Evolutionary conservation across 2,888 invertebrate species (phyloP).

Genomic region (Pheosia gnoma): DNA sequence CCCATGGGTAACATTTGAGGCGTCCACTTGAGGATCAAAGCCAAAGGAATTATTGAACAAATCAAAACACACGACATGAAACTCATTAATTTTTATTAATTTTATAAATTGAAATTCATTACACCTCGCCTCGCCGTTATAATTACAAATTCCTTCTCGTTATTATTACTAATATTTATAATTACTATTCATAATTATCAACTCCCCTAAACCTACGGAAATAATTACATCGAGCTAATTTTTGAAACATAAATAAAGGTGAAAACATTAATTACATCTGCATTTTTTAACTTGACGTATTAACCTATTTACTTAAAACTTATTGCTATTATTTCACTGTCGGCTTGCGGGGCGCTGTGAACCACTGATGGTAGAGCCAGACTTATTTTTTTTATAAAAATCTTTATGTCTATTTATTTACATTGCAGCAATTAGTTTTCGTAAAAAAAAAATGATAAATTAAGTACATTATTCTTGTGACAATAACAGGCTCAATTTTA

Average conservation of each 20-base stretch:
- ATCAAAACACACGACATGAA: conserved; percentile 60
- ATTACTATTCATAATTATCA: conserved; percentile 64
- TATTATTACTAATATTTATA: conserved; percentile 74
- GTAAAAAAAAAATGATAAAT: conserved; percentile 24
- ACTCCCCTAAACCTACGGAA: conserved; percentile 72
- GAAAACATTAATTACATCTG: conserved; percentile 66
- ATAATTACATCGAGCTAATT: conserved; percentile 75
- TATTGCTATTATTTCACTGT: conserved; percentile 73
- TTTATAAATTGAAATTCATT: conserved; percentile 83
- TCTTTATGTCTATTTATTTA: conserved; percentile 51
- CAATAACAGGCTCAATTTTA: not conserved
- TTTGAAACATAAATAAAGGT: conserved; percentile 73
- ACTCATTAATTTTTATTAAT: conserved; percentile 83
- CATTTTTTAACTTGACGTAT: conserved; percentile 52
- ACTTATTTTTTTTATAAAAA: conserved; percentile 32
- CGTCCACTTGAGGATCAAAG: conserved; percentile 34
- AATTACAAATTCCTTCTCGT: conserved; percentile 82
- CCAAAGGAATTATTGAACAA: conserved; percentile 15
- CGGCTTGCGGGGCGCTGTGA: conserved; percentile 17
- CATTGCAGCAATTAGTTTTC: conserved; percentile 37
- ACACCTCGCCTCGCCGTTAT: conserved; percentile 74
- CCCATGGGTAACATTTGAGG: conserved; percentile 21
- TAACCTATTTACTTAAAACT: conserved; percentile 49
- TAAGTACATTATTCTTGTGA: conserved; percentile 25
- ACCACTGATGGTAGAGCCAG: conserved; percentile 30